Conservation (phyloP, 2,888 invertebrate species). For the Apoda limacodes region DNA sequence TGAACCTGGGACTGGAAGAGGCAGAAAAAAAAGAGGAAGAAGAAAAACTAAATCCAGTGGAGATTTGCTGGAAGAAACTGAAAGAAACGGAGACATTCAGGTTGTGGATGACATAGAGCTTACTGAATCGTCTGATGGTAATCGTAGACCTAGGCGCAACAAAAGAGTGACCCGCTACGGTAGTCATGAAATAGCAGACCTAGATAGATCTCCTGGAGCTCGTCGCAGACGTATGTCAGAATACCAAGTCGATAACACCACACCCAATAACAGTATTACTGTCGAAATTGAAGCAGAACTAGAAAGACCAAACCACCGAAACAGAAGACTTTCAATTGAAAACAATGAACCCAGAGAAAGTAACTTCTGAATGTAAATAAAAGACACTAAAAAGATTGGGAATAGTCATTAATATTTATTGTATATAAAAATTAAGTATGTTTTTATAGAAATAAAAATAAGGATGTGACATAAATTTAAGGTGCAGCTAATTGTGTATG, state of each 20-base stretch:
- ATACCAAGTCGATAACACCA: slow-evolving; percentile 30
- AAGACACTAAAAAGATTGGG: too few species aligned
- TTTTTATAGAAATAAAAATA: too few species aligned
- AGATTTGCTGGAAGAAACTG: slow-evolving; percentile 58
- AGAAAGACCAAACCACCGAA: slow-evolving; percentile 34
- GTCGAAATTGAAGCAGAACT: slow-evolving; percentile 46
- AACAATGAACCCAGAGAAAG: slow-evolving; percentile 59
- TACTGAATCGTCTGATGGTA: slow-evolving; percentile 31
- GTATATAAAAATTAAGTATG: too few species aligned
- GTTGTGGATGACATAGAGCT: slow-evolving; percentile 42
- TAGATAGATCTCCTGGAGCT: slow-evolving; percentile 55
- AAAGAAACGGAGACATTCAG: slow-evolving; percentile 47
- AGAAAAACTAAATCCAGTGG: slow-evolving; percentile 66
- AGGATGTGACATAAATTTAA: too few species aligned
- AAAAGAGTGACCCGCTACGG: slow-evolving; percentile 41
- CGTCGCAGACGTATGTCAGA: slow-evolving; percentile 54
- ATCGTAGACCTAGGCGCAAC: slow-evolving; percentile 32
- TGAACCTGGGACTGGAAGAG: slow-evolving; percentile 53
- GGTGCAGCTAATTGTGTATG: too few species aligned
- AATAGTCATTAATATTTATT: too few species aligned
- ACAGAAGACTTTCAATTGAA: slow-evolving; percentile 41
- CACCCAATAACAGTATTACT: slow-evolving; percentile 31
- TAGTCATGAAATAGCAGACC: slow-evolving; percentile 56
- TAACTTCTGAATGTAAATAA: slow-evolving; percentile 54
- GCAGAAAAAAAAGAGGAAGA: slow-evolving; percentile 44